phyloP scores from a whole-genome alignment of 2,888 invertebrate species.

The Andrena marginata region DNA sequence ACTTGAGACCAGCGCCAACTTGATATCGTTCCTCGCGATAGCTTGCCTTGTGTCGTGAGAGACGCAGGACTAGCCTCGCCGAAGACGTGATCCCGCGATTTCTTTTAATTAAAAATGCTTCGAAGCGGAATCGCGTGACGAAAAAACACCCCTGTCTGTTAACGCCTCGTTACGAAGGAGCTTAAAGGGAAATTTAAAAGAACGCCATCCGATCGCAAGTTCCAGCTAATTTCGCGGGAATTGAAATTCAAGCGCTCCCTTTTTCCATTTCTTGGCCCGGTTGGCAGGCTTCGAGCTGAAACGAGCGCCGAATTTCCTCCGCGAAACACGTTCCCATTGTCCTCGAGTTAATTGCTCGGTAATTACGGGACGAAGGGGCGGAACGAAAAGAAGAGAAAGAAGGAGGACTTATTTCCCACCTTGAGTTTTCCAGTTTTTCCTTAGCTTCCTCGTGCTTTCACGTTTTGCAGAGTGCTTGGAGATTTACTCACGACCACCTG shows the following conservation, averaged over 20 bases:
- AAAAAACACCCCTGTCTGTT: conserved; percentile 21
- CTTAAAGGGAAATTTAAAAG: conserved; percentile 45
- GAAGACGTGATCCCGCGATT: conserved; percentile 25
- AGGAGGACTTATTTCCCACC: conserved; percentile 38
- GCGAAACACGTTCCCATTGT: conserved; percentile 73
- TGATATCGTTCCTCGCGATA: neutral
- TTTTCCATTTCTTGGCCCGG: conserved; percentile 14
- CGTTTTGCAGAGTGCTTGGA: neutral
- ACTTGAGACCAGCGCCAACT: neutral
- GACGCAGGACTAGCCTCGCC: conserved; percentile 5
- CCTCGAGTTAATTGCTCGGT: conserved; percentile 75
- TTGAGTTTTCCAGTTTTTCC: neutral
- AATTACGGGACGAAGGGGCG: conserved; percentile 65
- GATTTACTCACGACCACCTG: neutral
- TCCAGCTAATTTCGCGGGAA: conserved; percentile 67
- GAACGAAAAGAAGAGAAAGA: conserved; percentile 1
- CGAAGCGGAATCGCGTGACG: conserved; percentile 11
- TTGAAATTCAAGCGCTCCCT: conserved; percentile 70
- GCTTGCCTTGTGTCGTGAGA: conserved; percentile 12
- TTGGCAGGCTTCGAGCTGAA: conserved; percentile 2
- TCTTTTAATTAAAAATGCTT: conserved; percentile 54
- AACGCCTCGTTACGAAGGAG: conserved; percentile 48
- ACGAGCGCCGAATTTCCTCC: conserved; percentile 56
- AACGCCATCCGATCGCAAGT: conserved; percentile 34
- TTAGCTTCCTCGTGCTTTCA: conserved; percentile 3